Evolutionary conservation across 1,140 invertebrate species (phyloP).

Genomic region (Nilaparvata lugens): DNA sequence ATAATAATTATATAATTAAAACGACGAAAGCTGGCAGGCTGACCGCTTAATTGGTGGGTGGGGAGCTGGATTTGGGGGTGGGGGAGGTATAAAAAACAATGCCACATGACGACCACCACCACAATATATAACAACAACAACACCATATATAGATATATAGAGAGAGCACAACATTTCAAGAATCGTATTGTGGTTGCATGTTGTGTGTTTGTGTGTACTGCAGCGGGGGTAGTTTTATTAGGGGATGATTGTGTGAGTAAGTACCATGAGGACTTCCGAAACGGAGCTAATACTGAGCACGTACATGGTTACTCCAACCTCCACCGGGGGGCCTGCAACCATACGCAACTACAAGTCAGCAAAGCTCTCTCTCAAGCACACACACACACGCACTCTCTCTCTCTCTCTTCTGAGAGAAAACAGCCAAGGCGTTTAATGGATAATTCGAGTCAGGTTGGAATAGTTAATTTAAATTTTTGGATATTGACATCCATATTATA

Average conservation of each 20-base stretch:
- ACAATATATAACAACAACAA: neutral
- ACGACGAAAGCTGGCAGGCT: neutral
- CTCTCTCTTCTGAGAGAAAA: no score
- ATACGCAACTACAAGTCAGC: neutral
- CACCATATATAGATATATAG: neutral
- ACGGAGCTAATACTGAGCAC: slow-evolving; percentile 97
- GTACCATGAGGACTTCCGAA: slow-evolving; percentile 97
- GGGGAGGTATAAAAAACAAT: no score
- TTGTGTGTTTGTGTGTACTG: neutral
- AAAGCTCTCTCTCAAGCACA: no score
- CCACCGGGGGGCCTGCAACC: slow-evolving; percentile 85
- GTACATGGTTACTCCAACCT: slow-evolving; percentile 95
- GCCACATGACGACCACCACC: neutral
- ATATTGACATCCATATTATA: no score
- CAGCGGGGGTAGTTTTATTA: no score
- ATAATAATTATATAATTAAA: slow-evolving; percentile 3
- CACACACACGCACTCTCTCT: no score
- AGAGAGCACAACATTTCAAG: slow-evolving; percentile 3
- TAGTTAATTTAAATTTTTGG: no score
- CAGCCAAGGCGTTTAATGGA: no score
- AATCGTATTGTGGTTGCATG: slow-evolving; percentile 2
- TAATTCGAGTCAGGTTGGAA: no score
- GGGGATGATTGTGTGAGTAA: neutral
- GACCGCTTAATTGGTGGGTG: neutral
- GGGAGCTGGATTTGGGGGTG: no score